These are phyloP conservation scores for Ichneumoninae sp. DNA, from an alignment of 2,888 invertebrate genomes.

Conservation along the genomic window DNA sequence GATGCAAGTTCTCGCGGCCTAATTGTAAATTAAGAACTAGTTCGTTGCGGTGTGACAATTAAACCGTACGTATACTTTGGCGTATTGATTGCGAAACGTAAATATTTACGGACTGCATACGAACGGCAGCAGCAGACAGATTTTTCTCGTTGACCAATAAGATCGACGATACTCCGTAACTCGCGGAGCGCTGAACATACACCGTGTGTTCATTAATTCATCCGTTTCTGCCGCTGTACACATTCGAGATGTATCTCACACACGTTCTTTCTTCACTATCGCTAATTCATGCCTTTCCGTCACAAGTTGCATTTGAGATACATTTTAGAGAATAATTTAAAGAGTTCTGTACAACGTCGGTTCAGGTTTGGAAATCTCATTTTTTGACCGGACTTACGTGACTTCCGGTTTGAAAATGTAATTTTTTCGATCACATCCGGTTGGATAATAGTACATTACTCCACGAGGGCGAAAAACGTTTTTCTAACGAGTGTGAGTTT, in stretches of 20 bases:
- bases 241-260: neutral
- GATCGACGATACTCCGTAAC: neutral
- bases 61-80: conserved; percentile 59
- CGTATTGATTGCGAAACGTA: conserved; percentile 73
- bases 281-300: neutral
- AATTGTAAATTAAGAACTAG: conserved; percentile 52
- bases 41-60: conserved; percentile 60
- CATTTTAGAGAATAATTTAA: too few species aligned
- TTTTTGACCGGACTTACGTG: too few species aligned
- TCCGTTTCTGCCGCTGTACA: neutral
- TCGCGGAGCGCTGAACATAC: neutral
- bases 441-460: too few species aligned
- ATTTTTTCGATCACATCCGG: too few species aligned
- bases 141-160: conserved; percentile 63
- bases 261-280: neutral
- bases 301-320: neutral
- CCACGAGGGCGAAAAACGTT: too few species aligned
- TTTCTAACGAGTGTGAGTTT: too few species aligned
- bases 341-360: too few species aligned
- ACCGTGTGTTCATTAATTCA: neutral
- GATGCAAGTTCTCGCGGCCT: neutral
- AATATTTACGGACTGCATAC: conserved; percentile 71
- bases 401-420: too few species aligned
- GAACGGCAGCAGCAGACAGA: conserved; percentile 54
- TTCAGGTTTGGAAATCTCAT: neutral